Evolutionary conservation across 2,797 vertebrate species (phyloP).

Genomic region (Microctenopoma steveboyesi): DNA sequence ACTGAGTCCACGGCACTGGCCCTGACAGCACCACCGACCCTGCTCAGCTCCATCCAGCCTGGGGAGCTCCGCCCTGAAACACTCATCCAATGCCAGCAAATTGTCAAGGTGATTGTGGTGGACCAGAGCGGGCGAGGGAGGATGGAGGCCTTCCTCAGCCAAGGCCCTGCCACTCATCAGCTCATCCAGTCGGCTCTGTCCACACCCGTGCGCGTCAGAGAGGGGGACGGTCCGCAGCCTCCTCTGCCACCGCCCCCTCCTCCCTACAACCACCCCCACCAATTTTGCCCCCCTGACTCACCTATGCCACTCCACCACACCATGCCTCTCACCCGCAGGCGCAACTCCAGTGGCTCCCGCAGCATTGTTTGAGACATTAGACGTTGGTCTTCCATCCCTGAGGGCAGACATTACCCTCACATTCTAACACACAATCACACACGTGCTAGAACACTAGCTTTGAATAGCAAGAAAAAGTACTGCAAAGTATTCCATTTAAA

Average conservation of each 20-base stretch:
- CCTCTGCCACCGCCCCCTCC: slow-evolving; percentile 95
- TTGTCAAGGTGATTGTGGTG: slow-evolving; percentile 98
- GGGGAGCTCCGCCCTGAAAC: slow-evolving; percentile 89
- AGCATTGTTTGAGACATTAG: slow-evolving; percentile 87
- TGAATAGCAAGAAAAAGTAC: slow-evolving; percentile 42
- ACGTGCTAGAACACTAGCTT: slow-evolving; percentile 45
- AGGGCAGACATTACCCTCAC: slow-evolving; percentile 7
- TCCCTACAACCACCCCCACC: slow-evolving; percentile 97
- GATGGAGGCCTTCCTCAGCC: slow-evolving; percentile 97
- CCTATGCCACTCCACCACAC: slow-evolving; percentile 90
- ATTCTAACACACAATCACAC: slow-evolving; percentile 1
- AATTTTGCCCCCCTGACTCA: slow-evolving; percentile 94
- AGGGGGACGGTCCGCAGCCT: slow-evolving; percentile 89
- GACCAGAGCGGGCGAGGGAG: slow-evolving; percentile 94
- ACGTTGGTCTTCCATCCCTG: background rate
- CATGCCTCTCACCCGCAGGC: slow-evolving; percentile 90
- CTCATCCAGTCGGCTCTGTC: slow-evolving; percentile 92
- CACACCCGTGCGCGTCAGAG: slow-evolving; percentile 85
- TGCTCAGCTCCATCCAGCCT: slow-evolving; percentile 79
- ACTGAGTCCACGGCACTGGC: slow-evolving; percentile 87
- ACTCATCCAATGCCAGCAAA: slow-evolving; percentile 99
- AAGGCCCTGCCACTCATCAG: slow-evolving; percentile 91
- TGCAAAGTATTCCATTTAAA: slow-evolving; percentile 13
- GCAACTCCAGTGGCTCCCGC: slow-evolving; percentile 94
- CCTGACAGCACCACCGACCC: slow-evolving; percentile 85